A percentile compares a stretch with the other conserved stretches of the same genome.
These are phyloP conservation scores for Phymastichus coffea DNA, from an alignment of 1,140 invertebrate genomes.

Conservation along the genomic window DNA sequence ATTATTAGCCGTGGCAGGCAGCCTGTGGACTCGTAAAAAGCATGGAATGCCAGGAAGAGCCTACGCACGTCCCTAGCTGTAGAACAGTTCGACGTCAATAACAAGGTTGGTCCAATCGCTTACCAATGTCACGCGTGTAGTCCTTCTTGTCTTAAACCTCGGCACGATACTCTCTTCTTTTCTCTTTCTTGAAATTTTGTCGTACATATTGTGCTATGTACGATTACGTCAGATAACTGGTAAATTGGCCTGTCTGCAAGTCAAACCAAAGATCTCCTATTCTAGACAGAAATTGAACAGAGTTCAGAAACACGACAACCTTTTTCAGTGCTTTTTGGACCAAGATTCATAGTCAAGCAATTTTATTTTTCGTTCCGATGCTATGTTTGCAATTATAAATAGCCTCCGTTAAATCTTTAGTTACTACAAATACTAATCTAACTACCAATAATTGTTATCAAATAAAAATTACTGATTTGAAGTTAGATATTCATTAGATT, in stretches of 20 bases:
- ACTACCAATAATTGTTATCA: slow-evolving; percentile 38
- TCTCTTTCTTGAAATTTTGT: too few relatives aligned
- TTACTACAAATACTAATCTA: slow-evolving; percentile 40
- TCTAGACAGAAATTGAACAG: too few relatives aligned
- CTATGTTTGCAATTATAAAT: too few relatives aligned
- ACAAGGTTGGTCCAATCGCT: neutral
- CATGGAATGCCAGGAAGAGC: slow-evolving; percentile 46
- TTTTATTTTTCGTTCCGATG: too few relatives aligned
- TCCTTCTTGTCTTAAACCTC: too few relatives aligned
- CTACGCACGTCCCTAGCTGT: slow-evolving; percentile 51
- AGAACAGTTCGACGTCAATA: slow-evolving; percentile 58
- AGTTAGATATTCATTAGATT: too few relatives aligned
- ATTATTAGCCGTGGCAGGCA: too few relatives aligned
- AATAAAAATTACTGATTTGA: too few relatives aligned
- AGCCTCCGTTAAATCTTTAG: slow-evolving; percentile 35
- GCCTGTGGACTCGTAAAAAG: slow-evolving; percentile 53
- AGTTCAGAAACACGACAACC: slow-evolving; percentile 45
- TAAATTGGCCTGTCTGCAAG: slow-evolving; percentile 34
- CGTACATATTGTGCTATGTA: slow-evolving; percentile 7
- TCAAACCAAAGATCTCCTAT: slow-evolving; percentile 43
- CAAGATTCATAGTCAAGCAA: slow-evolving; percentile 38
- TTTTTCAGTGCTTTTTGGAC: slow-evolving; percentile 24
- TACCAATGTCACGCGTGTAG: too few relatives aligned
- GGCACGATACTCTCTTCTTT: too few relatives aligned
- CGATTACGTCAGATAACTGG: slow-evolving; percentile 55